phyloP scores from a whole-genome alignment of 2,888 invertebrate species.

The Iselma pallidipennis region DNA sequence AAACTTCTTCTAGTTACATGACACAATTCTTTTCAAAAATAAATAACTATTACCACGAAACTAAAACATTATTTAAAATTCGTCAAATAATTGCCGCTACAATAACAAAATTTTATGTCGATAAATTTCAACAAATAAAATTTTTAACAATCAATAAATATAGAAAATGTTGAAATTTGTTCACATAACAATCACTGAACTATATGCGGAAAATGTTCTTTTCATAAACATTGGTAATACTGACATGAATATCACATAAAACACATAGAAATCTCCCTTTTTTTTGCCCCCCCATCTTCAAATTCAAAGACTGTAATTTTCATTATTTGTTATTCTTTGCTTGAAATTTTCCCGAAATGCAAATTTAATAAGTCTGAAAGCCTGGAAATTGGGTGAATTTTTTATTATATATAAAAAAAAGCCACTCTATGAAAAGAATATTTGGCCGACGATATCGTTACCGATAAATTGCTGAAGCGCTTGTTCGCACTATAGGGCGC shows the following conservation, averaged over 20 bases:
- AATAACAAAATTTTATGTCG: neutral
- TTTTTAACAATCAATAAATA: neutral
- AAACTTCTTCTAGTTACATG: neutral
- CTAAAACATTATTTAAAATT: neutral
- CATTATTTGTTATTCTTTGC: neutral
- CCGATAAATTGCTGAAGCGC: slow-evolving; percentile 35
- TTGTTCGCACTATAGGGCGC: slow-evolving; percentile 52
- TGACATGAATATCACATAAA: too few species aligned
- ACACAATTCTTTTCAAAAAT: neutral
- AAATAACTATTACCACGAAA: slow-evolving; percentile 5
- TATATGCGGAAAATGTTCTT: neutral
- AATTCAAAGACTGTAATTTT: too few species aligned
- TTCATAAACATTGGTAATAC: neutral
- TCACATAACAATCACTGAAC: neutral
- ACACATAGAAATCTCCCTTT: too few species aligned
- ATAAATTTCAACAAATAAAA: neutral
- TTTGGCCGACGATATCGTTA: slow-evolving; percentile 5
- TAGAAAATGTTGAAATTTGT: neutral
- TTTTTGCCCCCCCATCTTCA: too few species aligned
- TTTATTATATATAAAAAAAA: neutral
- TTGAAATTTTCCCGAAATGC: too few species aligned
- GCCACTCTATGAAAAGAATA: slow-evolving; percentile 18
- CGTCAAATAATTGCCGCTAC: neutral
- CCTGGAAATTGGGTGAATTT: too few species aligned
- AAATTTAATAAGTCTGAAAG: too few species aligned